phyloP scores from a whole-genome alignment of 2,888 invertebrate species.

The Teleiodes luculella region DNA sequence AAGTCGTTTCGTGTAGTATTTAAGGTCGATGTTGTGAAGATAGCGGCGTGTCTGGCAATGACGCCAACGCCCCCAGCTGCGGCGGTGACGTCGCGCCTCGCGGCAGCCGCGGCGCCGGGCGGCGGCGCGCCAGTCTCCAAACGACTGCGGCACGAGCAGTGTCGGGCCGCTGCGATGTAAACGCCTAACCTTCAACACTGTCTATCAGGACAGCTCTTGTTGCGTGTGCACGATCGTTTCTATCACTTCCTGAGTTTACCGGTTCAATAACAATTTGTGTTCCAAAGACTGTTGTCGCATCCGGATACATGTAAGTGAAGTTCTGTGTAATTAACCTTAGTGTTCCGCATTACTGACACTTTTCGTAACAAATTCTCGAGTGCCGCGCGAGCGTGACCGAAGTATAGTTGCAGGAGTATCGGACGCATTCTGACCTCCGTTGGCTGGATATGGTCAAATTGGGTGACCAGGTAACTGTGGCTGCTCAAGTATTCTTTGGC shows the following conservation, averaged over 20 bases:
- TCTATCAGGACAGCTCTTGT: constrained; percentile 71
- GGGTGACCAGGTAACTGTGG: constrained; percentile 45
- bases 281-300: constrained; percentile 39
- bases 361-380: constrained; percentile 45
- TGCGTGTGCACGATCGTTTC: constrained; percentile 54
- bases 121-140: constrained; percentile 60
- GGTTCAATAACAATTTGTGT: constrained; percentile 59
- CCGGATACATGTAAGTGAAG: constrained; percentile 66
- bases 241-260: constrained; percentile 42
- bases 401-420: constrained; percentile 41
- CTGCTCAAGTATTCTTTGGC: constrained; percentile 22
- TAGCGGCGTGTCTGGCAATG: constrained; percentile 30
- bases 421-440: constrained; percentile 34
- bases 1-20: not conserved
- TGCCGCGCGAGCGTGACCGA: constrained; percentile 48
- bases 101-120: constrained; percentile 26
- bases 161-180: constrained; percentile 76
- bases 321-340: constrained; percentile 58
- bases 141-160: constrained; percentile 73
- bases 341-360: constrained; percentile 51
- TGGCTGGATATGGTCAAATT: constrained; percentile 51
- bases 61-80: constrained; percentile 57
- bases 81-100: constrained; percentile 33
- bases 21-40: not conserved
- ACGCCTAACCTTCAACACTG: constrained; percentile 67